Conservation (phyloP, 2,113 vertebrate genomes). For the Chamaea fasciata region DNA sequence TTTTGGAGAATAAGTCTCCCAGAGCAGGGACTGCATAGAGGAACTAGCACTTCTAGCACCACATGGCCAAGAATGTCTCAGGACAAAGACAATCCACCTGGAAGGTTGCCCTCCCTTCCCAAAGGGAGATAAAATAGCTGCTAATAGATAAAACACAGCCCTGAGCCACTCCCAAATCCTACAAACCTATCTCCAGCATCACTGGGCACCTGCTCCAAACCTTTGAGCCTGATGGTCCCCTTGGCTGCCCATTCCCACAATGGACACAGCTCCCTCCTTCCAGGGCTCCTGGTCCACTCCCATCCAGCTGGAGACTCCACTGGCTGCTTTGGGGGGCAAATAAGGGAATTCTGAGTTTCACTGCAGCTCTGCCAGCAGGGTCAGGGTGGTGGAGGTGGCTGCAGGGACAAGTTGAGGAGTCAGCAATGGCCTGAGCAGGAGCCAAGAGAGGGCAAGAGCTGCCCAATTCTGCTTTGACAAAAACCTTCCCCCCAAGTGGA, state of each 20-base stretch:
- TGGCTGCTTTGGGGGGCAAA: not conserved
- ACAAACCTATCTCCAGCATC: not conserved
- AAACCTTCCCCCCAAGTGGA: not conserved
- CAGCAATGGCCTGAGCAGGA: not conserved
- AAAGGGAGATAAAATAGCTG: not conserved
- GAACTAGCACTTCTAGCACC: not conserved
- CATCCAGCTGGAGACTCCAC: rapidly evolving
- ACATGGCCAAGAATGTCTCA: rapidly evolving
- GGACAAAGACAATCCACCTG: not conserved
- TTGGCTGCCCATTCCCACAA: not conserved
- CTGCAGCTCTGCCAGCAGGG: not conserved
- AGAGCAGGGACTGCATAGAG: no score
- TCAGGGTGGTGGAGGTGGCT: not conserved
- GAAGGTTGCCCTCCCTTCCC: not conserved
- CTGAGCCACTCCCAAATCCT: not conserved
- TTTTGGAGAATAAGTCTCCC: not conserved
- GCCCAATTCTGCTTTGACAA: not conserved
- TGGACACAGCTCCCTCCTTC: not conserved
- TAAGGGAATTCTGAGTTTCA: not conserved
- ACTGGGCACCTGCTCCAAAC: not conserved
- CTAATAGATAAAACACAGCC: not conserved
- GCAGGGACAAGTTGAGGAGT: not conserved
- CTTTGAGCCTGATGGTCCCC: not conserved
- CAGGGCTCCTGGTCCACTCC: not conserved
- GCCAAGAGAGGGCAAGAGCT: not conserved